Conservation (phyloP, 2,113 vertebrate genomes). For the Alaudala cheleensis region DNA sequence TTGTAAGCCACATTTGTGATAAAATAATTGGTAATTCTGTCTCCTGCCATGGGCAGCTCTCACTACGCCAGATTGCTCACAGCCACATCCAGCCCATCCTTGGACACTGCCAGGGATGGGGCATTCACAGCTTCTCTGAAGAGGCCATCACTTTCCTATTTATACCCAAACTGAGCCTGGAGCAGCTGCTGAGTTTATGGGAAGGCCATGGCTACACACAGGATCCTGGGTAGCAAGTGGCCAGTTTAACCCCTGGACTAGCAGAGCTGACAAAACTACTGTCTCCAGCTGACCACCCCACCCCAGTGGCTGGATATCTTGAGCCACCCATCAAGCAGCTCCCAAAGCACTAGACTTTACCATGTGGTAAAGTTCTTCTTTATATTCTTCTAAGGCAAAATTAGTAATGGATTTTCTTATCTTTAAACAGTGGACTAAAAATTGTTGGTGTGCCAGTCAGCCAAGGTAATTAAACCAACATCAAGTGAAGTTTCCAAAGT, state of each 20-base stretch:
- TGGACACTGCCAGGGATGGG: not conserved
- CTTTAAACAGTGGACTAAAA: not conserved
- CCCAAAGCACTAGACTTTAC: rapidly evolving
- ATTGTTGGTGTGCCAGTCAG: not conserved
- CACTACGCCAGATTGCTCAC: not conserved
- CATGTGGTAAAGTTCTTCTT: too few species aligned
- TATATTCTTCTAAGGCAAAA: not conserved
- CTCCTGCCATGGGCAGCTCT: not conserved
- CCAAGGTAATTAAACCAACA: not conserved
- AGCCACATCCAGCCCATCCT: not conserved
- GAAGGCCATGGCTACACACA: not conserved
- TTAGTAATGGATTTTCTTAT: not conserved
- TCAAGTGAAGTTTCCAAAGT: not conserved
- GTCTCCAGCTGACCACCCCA: not conserved
- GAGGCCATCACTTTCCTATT: not conserved
- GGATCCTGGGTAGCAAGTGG: not conserved
- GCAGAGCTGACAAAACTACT: not conserved
- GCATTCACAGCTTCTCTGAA: not conserved
- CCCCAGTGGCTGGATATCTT: not conserved
- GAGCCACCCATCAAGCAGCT: not conserved
- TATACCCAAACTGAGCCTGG: not conserved
- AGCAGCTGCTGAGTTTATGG: not conserved
- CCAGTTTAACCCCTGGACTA: not conserved
- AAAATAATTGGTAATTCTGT: not conserved
- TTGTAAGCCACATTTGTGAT: not conserved